Evolutionary conservation across 2,888 invertebrate genomes (phyloP).

Genomic region (Pelosia muscerda): DNA sequence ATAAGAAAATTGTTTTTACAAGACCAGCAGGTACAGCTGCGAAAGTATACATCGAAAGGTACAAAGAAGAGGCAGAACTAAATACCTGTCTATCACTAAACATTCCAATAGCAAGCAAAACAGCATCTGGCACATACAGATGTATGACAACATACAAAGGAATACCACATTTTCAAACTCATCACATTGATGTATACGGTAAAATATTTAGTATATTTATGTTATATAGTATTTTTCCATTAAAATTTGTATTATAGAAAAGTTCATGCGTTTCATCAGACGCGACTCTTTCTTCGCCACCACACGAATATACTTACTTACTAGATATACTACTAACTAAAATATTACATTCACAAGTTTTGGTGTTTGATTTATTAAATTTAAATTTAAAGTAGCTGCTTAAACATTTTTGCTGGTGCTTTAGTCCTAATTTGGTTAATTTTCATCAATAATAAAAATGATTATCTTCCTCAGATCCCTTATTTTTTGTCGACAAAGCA

Average conservation of each 20-base stretch:
- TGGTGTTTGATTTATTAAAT: background rate
- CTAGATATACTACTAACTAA: too few species aligned
- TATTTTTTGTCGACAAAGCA: conserved; percentile 61
- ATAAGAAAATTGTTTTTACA: conserved; percentile 73
- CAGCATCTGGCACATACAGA: conserved; percentile 70
- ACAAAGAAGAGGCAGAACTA: conserved; percentile 29
- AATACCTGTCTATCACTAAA: conserved; percentile 59
- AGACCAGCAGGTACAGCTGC: conserved; percentile 82
- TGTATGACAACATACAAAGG: conserved; percentile 67
- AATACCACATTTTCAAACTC: conserved; percentile 50
- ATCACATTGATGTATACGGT: conserved; percentile 72
- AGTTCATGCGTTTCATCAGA: background rate
- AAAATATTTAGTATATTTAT: conserved; percentile 13
- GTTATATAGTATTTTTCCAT: background rate
- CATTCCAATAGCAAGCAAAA: conserved; percentile 66
- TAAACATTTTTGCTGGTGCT: background rate
- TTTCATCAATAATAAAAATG: background rate
- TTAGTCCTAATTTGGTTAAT: background rate
- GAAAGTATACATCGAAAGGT: conserved; percentile 67
- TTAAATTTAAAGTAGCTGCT: background rate
- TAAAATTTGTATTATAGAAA: too few species aligned
- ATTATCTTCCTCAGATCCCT: conserved; percentile 61
- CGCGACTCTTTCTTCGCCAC: too few species aligned
- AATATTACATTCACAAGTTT: too few species aligned
- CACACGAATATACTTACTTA: too few species aligned